phyloP scores from a whole-genome alignment of 30 jellyfish, hydroid and myxozoan species.

The Mastigias papua region DNA sequence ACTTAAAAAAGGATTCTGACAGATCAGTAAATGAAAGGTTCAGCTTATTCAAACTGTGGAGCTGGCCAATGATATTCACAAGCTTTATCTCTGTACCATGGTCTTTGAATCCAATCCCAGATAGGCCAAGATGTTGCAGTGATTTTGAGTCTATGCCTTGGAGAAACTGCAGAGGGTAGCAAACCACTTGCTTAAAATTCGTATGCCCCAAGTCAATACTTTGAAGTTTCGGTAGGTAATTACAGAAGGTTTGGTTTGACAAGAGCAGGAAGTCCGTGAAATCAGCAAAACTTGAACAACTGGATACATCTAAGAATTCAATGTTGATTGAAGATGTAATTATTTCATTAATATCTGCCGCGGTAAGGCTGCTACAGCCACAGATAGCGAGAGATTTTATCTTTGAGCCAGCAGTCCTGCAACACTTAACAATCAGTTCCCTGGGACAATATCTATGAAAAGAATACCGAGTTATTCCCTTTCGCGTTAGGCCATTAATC shows the following conservation, averaged over 20 bases:
- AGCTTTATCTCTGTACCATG: neutral
- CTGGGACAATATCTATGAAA: conserved; percentile 18
- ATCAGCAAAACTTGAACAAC: conserved; percentile 6
- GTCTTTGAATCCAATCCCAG: conserved; percentile 11
- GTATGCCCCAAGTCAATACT: conserved; percentile 35
- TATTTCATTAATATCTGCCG: neutral
- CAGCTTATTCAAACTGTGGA: neutral
- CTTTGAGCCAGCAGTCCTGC: neutral
- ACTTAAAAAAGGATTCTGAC: neutral
- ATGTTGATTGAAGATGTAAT: neutral
- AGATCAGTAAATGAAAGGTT: conserved; percentile 19
- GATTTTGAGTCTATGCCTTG: neutral
- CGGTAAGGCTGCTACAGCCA: conserved; percentile 15
- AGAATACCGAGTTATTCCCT: conserved; percentile 14
- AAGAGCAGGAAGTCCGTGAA: neutral
- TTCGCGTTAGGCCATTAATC: conserved; percentile 2
- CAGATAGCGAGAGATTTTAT: conserved; percentile 11
- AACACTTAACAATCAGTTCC: neutral
- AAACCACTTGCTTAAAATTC: neutral
- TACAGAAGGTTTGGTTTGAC: neutral
- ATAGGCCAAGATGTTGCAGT: conserved; percentile 10
- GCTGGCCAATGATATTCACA: neutral
- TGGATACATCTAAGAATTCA: conserved; percentile 31
- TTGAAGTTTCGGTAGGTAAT: neutral
- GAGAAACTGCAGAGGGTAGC: neutral